phyloP scores from a whole-genome alignment of 2,888 invertebrate species.

The Nephrotoma flavescens region DNA sequence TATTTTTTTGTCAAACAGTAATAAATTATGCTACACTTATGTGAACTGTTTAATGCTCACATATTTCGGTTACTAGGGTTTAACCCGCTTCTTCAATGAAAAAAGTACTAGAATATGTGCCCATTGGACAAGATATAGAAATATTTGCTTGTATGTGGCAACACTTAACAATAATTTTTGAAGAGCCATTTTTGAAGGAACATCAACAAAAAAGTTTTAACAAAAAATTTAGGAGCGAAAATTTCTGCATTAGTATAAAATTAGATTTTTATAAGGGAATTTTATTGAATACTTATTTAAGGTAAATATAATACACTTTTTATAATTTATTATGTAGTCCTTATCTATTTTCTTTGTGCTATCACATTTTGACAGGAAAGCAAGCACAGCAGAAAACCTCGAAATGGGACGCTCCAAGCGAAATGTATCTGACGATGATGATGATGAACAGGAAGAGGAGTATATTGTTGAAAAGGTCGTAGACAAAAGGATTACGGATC shows the following conservation, averaged over 20 bases:
- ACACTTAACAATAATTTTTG: not conserved
- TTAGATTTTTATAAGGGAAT: not conserved
- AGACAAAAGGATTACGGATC: not conserved
- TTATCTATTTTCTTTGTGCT: not conserved
- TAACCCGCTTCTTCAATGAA: no score
- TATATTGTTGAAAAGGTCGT: not conserved
- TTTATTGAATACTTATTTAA: not conserved
- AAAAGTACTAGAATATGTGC: no score
- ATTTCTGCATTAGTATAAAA: not conserved
- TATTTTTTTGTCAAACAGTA: no score
- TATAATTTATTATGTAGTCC: not conserved
- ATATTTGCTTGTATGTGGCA: not conserved
- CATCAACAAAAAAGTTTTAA: not conserved
- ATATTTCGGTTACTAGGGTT: no score
- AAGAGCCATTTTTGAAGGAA: not conserved
- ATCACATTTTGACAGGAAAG: not conserved
- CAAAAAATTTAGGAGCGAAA: not conserved
- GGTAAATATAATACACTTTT: not conserved
- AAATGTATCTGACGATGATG: not conserved
- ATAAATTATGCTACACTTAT: no score
- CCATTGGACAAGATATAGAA: no score
- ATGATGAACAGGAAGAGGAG: not conserved
- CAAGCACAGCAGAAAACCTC: not conserved
- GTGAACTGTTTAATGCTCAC: no score
- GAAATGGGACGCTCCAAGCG: slow-evolving; percentile 1